Evolutionary conservation across 2,113 vertebrate species (phyloP).

Genomic region (Hylia prasina): DNA sequence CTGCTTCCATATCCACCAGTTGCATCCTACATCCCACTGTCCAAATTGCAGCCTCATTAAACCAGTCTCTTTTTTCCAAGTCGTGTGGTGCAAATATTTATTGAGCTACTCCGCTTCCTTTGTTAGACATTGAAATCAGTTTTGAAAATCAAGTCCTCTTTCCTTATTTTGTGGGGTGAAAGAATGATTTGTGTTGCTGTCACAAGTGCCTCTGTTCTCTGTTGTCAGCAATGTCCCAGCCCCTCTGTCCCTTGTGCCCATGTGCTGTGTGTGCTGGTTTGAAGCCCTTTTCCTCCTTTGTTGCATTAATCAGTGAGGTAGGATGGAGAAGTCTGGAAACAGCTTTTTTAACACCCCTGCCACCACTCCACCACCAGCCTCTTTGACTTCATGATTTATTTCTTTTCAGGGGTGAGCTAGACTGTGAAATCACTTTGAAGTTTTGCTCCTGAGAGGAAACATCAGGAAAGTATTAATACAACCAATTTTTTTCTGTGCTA

Average conservation of each 20-base stretch:
- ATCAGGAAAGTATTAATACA: constrained; percentile 45
- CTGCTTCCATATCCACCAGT: neutral
- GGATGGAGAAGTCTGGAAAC: constrained; percentile 13
- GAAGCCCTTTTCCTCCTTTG: neutral
- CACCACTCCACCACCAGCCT: neutral
- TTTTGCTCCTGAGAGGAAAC: constrained; percentile 53
- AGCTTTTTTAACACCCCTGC: neutral
- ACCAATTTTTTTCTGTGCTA: neutral
- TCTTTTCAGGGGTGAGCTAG: constrained; percentile 52
- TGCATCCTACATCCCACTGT: neutral
- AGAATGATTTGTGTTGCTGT: neutral
- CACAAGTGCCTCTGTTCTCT: rapidly evolving
- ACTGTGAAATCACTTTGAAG: constrained; percentile 63
- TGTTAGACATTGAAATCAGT: neutral
- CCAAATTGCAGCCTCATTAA: neutral
- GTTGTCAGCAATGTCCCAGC: neutral
- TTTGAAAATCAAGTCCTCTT: neutral
- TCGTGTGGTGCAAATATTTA: neutral
- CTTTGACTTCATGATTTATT: constrained; percentile 50
- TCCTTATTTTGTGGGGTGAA: neutral
- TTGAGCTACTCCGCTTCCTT: neutral
- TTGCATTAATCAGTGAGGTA: neutral
- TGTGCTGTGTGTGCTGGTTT: neutral
- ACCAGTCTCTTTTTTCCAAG: neutral
- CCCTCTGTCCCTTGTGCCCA: neutral